phyloP scores from a whole-genome alignment of 2,888 invertebrate genomes.

The Latrodectus elegans region DNA sequence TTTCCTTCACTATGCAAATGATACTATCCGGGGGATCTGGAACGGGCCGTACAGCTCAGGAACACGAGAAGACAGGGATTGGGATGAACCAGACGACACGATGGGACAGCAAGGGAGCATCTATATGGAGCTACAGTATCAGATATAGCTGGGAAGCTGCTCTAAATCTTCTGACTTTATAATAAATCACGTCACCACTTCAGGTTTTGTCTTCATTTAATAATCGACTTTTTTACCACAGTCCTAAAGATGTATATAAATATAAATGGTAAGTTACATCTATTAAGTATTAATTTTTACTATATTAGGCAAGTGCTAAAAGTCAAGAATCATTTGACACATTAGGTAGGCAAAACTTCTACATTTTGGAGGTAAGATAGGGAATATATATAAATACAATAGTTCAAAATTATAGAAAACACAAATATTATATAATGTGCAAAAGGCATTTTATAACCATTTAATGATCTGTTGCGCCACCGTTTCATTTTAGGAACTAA shows the following conservation, averaged over 20 bases:
- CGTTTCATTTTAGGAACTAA: not conserved
- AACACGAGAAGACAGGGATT: slow-evolving; percentile 46
- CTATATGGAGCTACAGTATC: slow-evolving; percentile 31
- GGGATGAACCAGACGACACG: slow-evolving; percentile 42
- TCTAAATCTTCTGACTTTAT: not conserved
- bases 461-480: not conserved
- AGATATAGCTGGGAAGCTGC: not conserved
- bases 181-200: no score
- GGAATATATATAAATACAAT: no score
- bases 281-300: no score
- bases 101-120: slow-evolving; percentile 29
- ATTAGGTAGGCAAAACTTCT: no score
- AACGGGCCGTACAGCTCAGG: slow-evolving; percentile 25
- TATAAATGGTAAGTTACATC: no score
- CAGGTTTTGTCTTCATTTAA: no score
- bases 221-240: no score
- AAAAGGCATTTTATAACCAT: not conserved
- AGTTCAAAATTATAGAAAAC: not conserved
- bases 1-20: slow-evolving; percentile 34
- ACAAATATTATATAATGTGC: not conserved
- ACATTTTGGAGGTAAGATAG: no score
- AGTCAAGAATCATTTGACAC: no score
- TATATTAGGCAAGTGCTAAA: no score
- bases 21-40: slow-evolving; percentile 26
- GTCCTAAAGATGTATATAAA: no score